Evolutionary conservation across 2,888 invertebrate genomes (phyloP).

Genomic region (Tachina fera): DNA sequence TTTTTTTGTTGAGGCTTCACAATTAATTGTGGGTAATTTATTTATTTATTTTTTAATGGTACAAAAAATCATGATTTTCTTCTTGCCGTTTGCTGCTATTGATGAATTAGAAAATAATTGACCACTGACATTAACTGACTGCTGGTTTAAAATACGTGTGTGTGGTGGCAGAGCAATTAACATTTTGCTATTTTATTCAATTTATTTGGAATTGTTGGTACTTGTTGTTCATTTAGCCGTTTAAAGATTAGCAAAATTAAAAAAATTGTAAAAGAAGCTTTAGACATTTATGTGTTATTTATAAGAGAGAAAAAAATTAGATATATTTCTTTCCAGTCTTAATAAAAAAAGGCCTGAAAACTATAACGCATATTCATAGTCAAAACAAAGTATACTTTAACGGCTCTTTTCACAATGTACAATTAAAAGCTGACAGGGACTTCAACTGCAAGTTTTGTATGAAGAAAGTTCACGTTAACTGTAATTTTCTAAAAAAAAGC

Average conservation of each 20-base stretch:
- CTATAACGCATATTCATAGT: too few species aligned
- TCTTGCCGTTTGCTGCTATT: conserved; percentile 36
- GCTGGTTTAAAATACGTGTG: conserved; percentile 15
- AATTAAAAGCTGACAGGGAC: too few species aligned
- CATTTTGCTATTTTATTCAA: conserved; percentile 21
- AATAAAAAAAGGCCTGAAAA: too few species aligned
- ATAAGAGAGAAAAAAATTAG: too few species aligned
- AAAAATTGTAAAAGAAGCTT: neutral
- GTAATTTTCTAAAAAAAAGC: too few species aligned
- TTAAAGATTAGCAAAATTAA: neutral
- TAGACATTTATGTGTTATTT: too few species aligned
- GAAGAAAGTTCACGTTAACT: too few species aligned
- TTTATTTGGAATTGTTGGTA: conserved; percentile 36
- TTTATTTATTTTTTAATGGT: conserved; percentile 15
- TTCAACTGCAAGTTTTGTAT: too few species aligned
- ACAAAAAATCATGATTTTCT: neutral
- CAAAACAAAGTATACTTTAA: too few species aligned
- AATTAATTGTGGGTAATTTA: conserved; percentile 69
- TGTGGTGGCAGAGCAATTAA: conserved; percentile 30
- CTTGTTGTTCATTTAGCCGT: conserved; percentile 2
- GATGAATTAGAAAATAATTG: conserved; percentile 71
- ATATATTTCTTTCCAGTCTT: too few species aligned
- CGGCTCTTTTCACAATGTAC: too few species aligned
- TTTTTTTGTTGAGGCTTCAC: conserved; percentile 29
- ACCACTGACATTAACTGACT: conserved; percentile 66